Evolutionary conservation across 2,888 invertebrate genomes (phyloP).

Genomic region (Physocephala rufipes): DNA sequence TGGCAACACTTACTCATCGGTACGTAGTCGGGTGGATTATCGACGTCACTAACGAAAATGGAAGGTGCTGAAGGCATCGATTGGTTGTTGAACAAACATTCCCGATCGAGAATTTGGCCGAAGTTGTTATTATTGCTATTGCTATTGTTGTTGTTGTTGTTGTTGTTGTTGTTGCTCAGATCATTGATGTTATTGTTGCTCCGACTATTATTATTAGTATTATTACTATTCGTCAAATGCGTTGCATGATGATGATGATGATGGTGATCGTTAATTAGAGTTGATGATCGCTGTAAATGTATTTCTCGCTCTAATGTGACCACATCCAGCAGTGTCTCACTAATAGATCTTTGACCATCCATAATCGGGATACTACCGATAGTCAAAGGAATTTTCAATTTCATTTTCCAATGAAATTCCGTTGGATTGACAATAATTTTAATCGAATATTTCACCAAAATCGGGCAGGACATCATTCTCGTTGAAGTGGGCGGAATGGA

Average conservation of each 20-base stretch:
- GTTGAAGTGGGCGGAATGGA: conserved; percentile 81
- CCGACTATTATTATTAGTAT: conserved; percentile 35
- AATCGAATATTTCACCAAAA: conserved; percentile 77
- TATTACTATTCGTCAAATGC: background rate
- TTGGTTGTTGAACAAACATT: background rate
- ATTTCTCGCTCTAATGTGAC: conserved; percentile 44
- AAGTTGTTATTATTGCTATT: background rate
- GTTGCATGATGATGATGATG: background rate
- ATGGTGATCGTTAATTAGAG: conserved; percentile 33
- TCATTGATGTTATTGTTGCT: conserved; percentile 46
- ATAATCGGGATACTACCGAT: conserved; percentile 72
- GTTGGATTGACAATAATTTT: conserved; percentile 70
- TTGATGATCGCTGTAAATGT: background rate
- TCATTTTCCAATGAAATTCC: conserved; percentile 74
- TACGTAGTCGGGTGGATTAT: conserved; percentile 64
- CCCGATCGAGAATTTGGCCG: background rate
- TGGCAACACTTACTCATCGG: conserved; percentile 56
- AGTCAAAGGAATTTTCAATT: conserved; percentile 73
- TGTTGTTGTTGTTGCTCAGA: conserved; percentile 38
- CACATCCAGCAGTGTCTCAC: conserved; percentile 43
- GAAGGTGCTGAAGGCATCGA: conserved; percentile 52
- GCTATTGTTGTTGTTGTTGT: conserved; percentile 31
- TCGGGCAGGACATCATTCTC: conserved; percentile 73
- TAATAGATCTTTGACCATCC: background rate
- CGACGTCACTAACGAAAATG: conserved; percentile 55